Base-by-base conservation (phyloP, 2,888 invertebrate species). In the Pachymerium ferrugineum region DNA sequence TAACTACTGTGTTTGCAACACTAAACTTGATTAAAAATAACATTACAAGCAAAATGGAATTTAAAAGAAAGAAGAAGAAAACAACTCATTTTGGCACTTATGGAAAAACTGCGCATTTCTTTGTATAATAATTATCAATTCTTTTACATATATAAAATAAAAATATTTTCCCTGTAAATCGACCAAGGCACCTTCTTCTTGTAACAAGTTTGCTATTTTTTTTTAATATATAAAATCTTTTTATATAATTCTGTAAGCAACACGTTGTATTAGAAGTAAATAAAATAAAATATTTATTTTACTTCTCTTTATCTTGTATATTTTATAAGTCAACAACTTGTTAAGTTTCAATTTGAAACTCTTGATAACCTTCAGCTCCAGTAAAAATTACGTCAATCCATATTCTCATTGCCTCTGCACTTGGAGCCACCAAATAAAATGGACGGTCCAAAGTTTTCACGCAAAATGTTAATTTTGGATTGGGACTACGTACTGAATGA, bases 301-400 rank as follows among this genome's bases (percentile, higher is more conserved):
- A n/a, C n/a, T n/a, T n/a, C n/a, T n/a, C n/a, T n/a, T n/a, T n/a
- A n/a, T n/a, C n/a, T n/a, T 16, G 1, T 8, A 47, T 6, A 8
- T 47, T 47, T 47, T 8, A 16, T 19, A 38, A 12, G 16, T 14
- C 19, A 12, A 42, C 10, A 68, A 68, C n/a, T 22, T 6, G n/a
- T 75, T 70, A 75, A 28, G 74, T 42, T 16, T 75, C 75, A 29
- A 74, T 28, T 70, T 87, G 87, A 78, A 88, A 90, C 81, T 89
- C 89, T 79, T 88, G 88, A 81, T 94, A 94, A 0, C 93, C 94
- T 81, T 94, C 94, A 1, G 94, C 94, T 10, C 94, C 94, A 0
- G 94, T 94, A 84, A 94, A 94, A 72, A 94, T 89, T 6, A 94
- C 93, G 84, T 97, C 97, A 73, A 97, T 94, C 97, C 97, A 97